A percentile compares a stretch with the other conserved stretches of the same genome.
These are phyloP conservation scores for Gallinago media DNA, from an alignment of 2,113 vertebrate species.

Conservation along the genomic window DNA sequence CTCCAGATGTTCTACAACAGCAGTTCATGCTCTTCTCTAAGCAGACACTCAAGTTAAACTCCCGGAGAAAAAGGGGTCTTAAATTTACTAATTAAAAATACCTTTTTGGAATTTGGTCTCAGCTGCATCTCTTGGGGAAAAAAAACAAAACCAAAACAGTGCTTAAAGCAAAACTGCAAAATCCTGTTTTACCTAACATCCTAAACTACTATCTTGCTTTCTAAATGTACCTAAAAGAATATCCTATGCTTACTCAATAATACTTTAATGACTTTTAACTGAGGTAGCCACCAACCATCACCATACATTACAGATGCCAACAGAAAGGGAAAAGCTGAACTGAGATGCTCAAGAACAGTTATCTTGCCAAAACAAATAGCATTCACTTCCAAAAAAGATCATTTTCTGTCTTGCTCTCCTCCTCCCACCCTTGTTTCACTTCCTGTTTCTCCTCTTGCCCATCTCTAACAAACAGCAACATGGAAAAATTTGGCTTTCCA, in stretches of 20 bases:
- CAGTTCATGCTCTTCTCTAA: neutral
- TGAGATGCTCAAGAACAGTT: neutral
- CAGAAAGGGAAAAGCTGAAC: neutral
- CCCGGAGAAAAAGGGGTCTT: neutral
- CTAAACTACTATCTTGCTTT: neutral
- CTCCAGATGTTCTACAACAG: neutral
- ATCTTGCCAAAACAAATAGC: neutral
- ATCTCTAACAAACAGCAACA: neutral
- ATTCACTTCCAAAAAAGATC: neutral
- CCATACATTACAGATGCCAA: neutral
- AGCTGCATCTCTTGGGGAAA: neutral
- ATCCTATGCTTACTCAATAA: neutral
- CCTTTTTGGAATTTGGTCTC: neutral
- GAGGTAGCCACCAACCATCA: constrained; percentile 21
- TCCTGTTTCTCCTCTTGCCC: neutral
- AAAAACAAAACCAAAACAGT: neutral
- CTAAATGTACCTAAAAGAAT: neutral
- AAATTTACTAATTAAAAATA: neutral
- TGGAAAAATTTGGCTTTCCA: neutral
- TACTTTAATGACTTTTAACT: constrained; percentile 7
- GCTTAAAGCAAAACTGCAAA: neutral
- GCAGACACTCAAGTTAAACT: neutral
- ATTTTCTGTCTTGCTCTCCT: neutral
- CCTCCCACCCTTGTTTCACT: neutral
- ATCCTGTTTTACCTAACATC: neutral